Evolutionary conservation across 2,113 vertebrate genomes (phyloP).

Genomic region (Phylloscopus trochilus): DNA sequence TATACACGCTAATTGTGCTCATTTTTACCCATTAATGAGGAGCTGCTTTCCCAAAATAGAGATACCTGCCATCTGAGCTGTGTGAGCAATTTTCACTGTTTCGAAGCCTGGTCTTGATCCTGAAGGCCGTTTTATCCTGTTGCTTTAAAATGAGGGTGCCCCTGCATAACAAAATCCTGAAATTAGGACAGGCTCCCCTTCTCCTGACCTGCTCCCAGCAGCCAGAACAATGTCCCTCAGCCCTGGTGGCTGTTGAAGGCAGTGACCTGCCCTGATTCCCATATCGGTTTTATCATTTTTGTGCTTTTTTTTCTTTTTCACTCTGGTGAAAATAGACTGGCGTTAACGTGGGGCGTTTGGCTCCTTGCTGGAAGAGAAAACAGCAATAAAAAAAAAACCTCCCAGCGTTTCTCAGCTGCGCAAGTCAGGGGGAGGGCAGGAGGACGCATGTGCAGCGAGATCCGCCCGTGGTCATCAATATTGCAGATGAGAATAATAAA

Average conservation of each 20-base stretch:
- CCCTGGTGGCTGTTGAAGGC: background rate
- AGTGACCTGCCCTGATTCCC: background rate
- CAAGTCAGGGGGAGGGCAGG: background rate
- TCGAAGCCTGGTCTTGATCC: background rate
- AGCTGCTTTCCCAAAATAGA: background rate
- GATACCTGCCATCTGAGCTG: background rate
- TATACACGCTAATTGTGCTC: background rate
- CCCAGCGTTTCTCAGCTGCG: background rate
- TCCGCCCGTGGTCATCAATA: background rate
- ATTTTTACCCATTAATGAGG: constrained; percentile 11
- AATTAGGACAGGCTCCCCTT: background rate
- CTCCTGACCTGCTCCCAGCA: background rate
- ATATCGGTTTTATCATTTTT: background rate
- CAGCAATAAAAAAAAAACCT: background rate
- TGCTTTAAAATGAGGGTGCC: background rate
- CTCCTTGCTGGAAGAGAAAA: background rate
- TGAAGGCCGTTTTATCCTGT: background rate
- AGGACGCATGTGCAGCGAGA: background rate
- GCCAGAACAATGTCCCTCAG: background rate
- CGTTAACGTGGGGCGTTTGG: background rate
- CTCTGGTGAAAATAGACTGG: background rate
- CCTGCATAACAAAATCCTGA: background rate
- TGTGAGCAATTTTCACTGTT: background rate
- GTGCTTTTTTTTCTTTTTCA: background rate
- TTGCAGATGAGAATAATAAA: constrained; percentile 20